Base-by-base conservation (phyloP, 2,888 invertebrate species). In the Plagodis pulveraria region DNA sequence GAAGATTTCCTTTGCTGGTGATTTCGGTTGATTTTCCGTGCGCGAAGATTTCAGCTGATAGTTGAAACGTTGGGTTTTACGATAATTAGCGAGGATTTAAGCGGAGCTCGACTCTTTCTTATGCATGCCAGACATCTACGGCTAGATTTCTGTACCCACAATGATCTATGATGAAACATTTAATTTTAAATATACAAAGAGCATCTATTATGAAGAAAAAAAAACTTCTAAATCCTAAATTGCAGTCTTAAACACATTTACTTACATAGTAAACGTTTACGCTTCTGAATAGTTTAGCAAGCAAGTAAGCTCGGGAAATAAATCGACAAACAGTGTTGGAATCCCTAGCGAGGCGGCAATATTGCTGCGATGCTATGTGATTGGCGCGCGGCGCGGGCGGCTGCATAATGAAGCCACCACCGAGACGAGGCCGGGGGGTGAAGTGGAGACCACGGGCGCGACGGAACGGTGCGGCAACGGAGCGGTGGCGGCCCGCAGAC, bases 331-430 rank as follows among this genome's bases (percentile, higher is more conserved):
- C 78, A 78, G 71, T 80, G 5, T 76, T 79, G 82, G 74, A 87
- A 86, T 87, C 86, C 80, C 88, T 89, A 87, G 80, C 70, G 77
- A 76, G 84, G 77, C 82, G 80, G 88, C 89, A 91, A 91, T 91
- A 90, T 89, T 84, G 84, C 81, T 78, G 80, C 78, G 83, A 77
- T 80, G 87, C 81, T 84, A 83, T 90, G 89, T 88, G 91, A 91
- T 89, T 89, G 91, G 89, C 89, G 87, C 87, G 84, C 78, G 82
- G 84, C 80, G 86, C 83, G 87, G 88, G 88, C 81, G 87, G 86
- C 83, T 89, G 91, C 89, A 91, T 91, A 91, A 91, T 91, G 91
- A 90, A 87, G 10, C 86, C 84, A 76, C 74, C 70, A 71, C 72
- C 77, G 67, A 62, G 69, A 4, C 74, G 69, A 70, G 72, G 78